A percentile compares a stretch with the other conserved stretches of the same genome.
Conservation (phyloP, 2,113 vertebrate genomes). For the Hiodon alosoides region DNA sequence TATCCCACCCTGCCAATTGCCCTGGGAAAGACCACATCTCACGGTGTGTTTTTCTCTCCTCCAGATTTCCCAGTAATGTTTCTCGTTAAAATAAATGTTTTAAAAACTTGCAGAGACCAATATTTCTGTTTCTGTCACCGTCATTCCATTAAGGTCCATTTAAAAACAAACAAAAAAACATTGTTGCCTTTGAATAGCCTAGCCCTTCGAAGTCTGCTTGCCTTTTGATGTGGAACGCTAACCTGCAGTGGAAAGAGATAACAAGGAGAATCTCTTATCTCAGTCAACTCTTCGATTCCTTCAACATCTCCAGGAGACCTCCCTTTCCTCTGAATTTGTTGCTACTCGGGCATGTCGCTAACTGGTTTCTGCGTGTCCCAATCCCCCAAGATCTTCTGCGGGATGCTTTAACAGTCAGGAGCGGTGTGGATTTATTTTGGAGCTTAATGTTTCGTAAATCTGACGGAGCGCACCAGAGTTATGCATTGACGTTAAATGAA, state of each 20-base stretch:
- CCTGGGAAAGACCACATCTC: no score
- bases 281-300: conserved; percentile 8
- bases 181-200: conserved; percentile 7
- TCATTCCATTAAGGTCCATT: conserved; percentile 6
- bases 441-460: not conserved
- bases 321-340: not conserved
- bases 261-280: conserved; percentile 22
- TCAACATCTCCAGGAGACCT: conserved; percentile 17
- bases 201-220: conserved; percentile 17
- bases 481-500: no score
- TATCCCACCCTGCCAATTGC: no score
- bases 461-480: not conserved
- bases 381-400: not conserved
- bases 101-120: not conserved
- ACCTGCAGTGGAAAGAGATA: conserved; percentile 24
- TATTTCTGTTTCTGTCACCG: not conserved
- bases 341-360: conserved; percentile 7
- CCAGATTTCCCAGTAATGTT: not conserved
- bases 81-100: not conserved
- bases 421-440: not conserved
- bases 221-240: conserved; percentile 36
- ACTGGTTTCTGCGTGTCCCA: not conserved
- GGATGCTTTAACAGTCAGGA: not conserved
- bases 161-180: conserved; percentile 13
- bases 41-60: no score